Evolutionary conservation across 2,888 invertebrate genomes (phyloP).

Genomic region (Diploptera punctata): DNA sequence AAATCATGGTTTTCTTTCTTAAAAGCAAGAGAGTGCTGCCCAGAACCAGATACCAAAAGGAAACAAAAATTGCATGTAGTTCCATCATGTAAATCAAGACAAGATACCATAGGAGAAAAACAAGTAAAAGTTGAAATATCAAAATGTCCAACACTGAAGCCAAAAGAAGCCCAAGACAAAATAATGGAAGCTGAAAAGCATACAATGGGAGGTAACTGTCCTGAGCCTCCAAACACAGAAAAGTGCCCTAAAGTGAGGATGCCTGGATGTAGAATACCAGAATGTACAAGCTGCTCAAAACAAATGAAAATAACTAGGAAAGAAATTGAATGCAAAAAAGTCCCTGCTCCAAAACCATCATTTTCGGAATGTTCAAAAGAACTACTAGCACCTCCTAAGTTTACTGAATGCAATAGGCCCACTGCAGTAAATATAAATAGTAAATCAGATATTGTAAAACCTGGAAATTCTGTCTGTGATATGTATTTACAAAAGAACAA

Average conservation of each 20-base stretch:
- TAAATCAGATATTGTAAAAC: neutral
- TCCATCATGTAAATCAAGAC: neutral
- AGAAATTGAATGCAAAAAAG: neutral
- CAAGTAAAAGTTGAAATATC: too few species aligned
- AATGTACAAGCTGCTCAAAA: neutral
- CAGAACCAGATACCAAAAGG: neutral
- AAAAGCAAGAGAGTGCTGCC: conserved; percentile 1
- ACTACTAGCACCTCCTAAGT: neutral
- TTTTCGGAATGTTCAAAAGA: conserved; percentile 30
- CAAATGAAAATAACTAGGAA: neutral
- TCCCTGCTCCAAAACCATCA: conserved; percentile 28
- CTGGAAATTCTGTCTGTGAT: neutral
- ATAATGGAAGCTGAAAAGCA: too few species aligned
- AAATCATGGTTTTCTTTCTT: neutral
- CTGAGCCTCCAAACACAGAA: neutral
- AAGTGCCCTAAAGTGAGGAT: neutral
- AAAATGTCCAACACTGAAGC: too few species aligned
- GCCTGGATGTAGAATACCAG: neutral
- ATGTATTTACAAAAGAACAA: neutral
- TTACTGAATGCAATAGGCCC: conserved; percentile 3
- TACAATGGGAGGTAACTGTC: too few species aligned
- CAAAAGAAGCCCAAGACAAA: too few species aligned
- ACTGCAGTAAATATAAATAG: neutral
- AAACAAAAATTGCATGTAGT: neutral
- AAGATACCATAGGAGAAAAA: too few species aligned